Conservation (phyloP, 2,888 invertebrate species). For the Sesamia inferens region DNA sequence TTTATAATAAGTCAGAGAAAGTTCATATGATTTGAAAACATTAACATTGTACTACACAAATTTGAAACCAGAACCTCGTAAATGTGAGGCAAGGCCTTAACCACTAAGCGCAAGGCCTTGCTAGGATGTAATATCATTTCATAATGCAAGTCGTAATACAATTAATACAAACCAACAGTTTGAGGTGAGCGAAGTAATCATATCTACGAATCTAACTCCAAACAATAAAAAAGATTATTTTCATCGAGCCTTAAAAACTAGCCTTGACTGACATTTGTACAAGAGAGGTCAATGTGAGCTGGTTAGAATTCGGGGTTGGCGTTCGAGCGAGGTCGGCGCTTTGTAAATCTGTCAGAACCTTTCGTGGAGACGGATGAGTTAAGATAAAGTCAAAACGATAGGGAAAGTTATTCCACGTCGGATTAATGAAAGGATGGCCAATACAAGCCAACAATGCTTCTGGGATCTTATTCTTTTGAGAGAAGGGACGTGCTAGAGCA, state of each 20-base stretch:
- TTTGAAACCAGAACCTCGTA: background rate
- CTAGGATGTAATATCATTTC: background rate
- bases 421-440: background rate
- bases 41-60: background rate
- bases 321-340: conserved; percentile 13
- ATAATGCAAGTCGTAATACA: conserved; percentile 35
- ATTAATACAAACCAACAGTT: conserved; percentile 30
- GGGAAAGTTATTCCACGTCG: background rate
- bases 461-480: too few species aligned
- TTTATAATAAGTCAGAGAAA: background rate
- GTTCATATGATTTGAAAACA: background rate
- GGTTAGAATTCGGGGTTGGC: conserved; percentile 35
- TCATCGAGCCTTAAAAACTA: conserved; percentile 26
- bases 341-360: conserved; percentile 21
- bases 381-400: conserved; percentile 2
- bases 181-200: conserved; percentile 32
- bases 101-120: background rate
- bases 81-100: background rate
- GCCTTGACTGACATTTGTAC: conserved; percentile 35
- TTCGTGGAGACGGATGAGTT: conserved; percentile 6
- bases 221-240: conserved; percentile 46
- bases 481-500: too few species aligned
- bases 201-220: conserved; percentile 34
- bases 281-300: conserved; percentile 45
- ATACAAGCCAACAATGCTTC: too few species aligned